Evolutionary conservation across 2,113 vertebrate species (phyloP).

Genomic region (Pseudorectes ferrugineus): DNA sequence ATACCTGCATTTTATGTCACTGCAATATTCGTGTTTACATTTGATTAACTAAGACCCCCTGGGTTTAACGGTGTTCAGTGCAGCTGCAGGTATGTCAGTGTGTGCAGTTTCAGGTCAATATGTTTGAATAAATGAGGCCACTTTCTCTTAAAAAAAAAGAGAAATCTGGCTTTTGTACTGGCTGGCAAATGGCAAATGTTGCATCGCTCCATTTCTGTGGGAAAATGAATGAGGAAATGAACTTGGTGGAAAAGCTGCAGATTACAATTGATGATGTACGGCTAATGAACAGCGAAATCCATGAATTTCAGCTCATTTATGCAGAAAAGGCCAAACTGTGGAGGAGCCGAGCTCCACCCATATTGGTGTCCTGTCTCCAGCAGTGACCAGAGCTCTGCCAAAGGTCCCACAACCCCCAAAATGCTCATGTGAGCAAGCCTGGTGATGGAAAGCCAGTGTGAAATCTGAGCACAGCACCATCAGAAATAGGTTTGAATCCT

Average conservation of each 20-base stretch:
- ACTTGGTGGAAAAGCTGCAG: background rate
- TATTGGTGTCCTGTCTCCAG: background rate
- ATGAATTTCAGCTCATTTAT: background rate
- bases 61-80: background rate
- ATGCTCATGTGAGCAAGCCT: background rate
- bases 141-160: background rate
- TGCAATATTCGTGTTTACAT: constrained; percentile 43
- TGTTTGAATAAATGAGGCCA: constrained; percentile 5
- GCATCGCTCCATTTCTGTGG: background rate
- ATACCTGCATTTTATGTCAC: background rate
- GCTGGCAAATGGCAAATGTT: background rate
- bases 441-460: background rate
- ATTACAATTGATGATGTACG: background rate
- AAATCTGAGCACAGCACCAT: background rate
- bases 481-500: background rate
- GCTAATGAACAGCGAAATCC: constrained; percentile 4
- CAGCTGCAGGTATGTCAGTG: background rate
- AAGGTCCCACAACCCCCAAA: background rate
- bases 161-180: background rate
- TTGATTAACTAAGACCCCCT: background rate
- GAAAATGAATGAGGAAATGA: background rate
- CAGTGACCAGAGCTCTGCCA: background rate
- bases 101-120: background rate
- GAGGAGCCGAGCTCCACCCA: background rate
- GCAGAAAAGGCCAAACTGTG: background rate